Evolutionary conservation across 2,888 invertebrate species (phyloP), one percentile per base, ranked within the genome.

Genomic region (Salpingus planirostris): DNA sequence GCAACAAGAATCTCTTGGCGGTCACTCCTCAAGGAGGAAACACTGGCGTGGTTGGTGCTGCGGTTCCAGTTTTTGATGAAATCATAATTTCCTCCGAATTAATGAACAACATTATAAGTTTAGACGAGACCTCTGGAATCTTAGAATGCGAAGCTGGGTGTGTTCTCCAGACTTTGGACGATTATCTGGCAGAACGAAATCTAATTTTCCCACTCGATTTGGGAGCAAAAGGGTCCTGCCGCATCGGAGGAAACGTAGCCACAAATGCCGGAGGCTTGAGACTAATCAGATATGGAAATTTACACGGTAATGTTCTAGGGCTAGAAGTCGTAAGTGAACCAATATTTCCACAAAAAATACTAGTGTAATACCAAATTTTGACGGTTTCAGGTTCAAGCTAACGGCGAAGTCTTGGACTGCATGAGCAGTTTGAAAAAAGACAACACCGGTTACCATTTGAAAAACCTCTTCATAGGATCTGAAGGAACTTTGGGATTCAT

Each of bases 21-120:
- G 82, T 98, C 7, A 91, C 91, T 54, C 91, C 95, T 0, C 91
- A 93, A 64, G 89, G 89, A 18, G 93, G 93, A 8, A 92, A 93
- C 61, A 95, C 93, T 0, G 89, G 96, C 0, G 67, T 96, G 8
- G 92, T 93, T 2, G 95, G 95, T 2, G 96, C 95, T 0, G 85
- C 89, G 24, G 88, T 92, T 2, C 96, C 97, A 1, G 88, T 97
- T 3, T 92, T 90, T 65, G 97, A 98, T 66, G 97, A 98, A 70
- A 78, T 97, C 32, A 76, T 98, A 0, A 54, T 98, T 3, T 90
- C 85, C 13, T 78, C 85, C 39, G 73, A 76, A 33, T 71, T 85
- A 3, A 82, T 98, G 79, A 89, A 95, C 62, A 71, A 82, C 52
- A 77, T 96, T 32, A 73, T 87, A 25, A 74, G 73, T 32, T 69